These are phyloP conservation scores for Kryptolebias ocellatus DNA, from an alignment of 2,797 vertebrate genomes.

Conservation along the genomic window DNA sequence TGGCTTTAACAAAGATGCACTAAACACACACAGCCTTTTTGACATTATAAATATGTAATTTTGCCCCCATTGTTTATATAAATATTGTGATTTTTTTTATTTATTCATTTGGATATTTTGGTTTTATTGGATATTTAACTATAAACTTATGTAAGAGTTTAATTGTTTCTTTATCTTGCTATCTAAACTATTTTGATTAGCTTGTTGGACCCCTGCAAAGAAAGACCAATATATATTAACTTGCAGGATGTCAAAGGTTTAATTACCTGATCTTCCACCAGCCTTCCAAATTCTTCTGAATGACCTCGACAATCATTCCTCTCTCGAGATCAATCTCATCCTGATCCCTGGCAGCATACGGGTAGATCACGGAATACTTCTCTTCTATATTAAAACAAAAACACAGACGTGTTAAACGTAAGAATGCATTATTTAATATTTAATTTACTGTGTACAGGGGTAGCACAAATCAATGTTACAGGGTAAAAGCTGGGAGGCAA, in stretches of 20 bases:
- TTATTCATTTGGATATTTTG: no score
- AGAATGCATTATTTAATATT: not conserved
- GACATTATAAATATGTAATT: no score
- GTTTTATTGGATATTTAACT: no score
- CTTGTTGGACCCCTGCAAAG: no score
- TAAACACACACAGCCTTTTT: not conserved
- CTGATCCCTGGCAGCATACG: conserved; percentile 91
- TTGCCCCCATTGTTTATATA: no score
- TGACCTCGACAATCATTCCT: conserved; percentile 92
- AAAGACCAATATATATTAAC: not conserved
- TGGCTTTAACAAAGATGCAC: not conserved
- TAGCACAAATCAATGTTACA: conserved; percentile 7
- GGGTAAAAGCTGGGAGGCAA: conserved; percentile 22
- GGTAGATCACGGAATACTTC: conserved; percentile 95
- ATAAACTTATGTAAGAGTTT: no score
- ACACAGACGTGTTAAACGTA: not conserved
- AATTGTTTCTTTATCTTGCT: no score
- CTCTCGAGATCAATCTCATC: conserved; percentile 96
- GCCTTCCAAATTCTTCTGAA: conserved; percentile 98
- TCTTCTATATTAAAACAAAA: conserved; percentile 84
- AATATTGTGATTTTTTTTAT: no score
- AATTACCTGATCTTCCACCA: conserved; percentile 99
- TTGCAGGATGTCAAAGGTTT: not conserved
- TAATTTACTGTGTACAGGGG: not conserved
- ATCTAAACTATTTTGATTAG: no score